Percentiles rank a stretch among this genome's conserved stretches.
phyloP scores from a whole-genome alignment of 1,140 invertebrate genomes.

The Zaprionus tsacasi region DNA sequence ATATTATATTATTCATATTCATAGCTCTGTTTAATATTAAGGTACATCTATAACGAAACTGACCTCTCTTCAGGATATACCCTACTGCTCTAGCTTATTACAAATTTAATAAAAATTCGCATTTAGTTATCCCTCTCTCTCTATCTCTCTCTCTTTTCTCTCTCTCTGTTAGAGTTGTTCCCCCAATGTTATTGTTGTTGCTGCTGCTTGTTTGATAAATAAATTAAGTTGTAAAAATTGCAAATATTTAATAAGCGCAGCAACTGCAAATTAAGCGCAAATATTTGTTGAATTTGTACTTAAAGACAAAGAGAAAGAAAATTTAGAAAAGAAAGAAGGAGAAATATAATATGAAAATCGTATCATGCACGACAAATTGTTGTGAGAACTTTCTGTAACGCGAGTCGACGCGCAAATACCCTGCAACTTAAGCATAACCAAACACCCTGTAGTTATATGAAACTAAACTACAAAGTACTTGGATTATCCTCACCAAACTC shows the following conservation, averaged over 20 bases:
- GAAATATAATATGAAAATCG: slow-evolving; percentile 19
- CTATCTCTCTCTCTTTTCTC: no score
- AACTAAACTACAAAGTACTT: not conserved
- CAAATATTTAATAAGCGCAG: slow-evolving; percentile 76
- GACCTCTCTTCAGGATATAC: not conserved
- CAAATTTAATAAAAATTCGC: slow-evolving; percentile 18
- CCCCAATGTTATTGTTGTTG: not conserved
- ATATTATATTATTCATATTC: no score
- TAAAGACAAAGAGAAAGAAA: not conserved
- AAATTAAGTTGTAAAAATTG: slow-evolving; percentile 47
- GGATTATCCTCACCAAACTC: not conserved
- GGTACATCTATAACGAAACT: not conserved
- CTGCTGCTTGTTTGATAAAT: slow-evolving; percentile 8
- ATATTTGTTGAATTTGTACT: slow-evolving; percentile 47
- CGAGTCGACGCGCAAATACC: not conserved
- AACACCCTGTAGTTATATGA: not conserved
- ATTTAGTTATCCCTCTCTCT: slow-evolving; percentile 10
- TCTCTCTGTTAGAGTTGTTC: not conserved
- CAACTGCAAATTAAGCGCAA: slow-evolving; percentile 69
- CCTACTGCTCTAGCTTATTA: not conserved
- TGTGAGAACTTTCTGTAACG: not conserved
- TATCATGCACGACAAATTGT: not conserved
- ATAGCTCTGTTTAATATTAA: no score
- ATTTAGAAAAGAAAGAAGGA: not conserved
- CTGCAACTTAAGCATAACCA: not conserved